Conservation (phyloP, 2,113 vertebrate genomes). For the Thymallus thymallus region DNA sequence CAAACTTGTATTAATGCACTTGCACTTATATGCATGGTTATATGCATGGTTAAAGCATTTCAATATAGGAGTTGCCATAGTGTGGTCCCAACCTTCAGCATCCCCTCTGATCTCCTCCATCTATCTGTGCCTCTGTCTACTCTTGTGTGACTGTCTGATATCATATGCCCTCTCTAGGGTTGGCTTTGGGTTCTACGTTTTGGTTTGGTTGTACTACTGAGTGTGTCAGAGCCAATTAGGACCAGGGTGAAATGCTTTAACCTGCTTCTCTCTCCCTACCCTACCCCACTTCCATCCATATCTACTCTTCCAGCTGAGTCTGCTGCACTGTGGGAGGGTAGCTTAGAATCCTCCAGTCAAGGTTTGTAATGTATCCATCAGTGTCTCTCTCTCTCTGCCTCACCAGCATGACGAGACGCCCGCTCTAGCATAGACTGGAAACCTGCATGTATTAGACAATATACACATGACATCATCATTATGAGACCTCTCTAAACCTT, state of each 20-base stretch:
- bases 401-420: conserved; percentile 47
- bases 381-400: conserved; percentile 5
- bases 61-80: neutral
- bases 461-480: neutral
- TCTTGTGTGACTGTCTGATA: conserved; percentile 22
- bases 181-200: conserved; percentile 14
- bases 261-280: conserved; percentile 26
- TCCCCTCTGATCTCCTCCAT: conserved; percentile 53
- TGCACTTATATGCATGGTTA: too few relatives aligned
- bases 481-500: neutral
- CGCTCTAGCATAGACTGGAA: neutral
- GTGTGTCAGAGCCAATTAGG: conserved; percentile 13
- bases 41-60: neutral
- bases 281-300: conserved; percentile 4
- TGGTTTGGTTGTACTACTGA: conserved; percentile 1
- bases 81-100: neutral
- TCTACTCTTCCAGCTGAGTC: conserved; percentile 69
- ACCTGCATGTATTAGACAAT: conserved; percentile 44
- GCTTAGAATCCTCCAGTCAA: conserved; percentile 66
- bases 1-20: too few relatives aligned
- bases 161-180: conserved; percentile 6
- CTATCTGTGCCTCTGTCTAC: conserved; percentile 28
- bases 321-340: conserved; percentile 67
- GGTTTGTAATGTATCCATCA: conserved; percentile 61
- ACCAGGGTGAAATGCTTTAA: conserved; percentile 15